Conservation (phyloP, 1,140 invertebrate genomes). For the Formica selysi region DNA sequence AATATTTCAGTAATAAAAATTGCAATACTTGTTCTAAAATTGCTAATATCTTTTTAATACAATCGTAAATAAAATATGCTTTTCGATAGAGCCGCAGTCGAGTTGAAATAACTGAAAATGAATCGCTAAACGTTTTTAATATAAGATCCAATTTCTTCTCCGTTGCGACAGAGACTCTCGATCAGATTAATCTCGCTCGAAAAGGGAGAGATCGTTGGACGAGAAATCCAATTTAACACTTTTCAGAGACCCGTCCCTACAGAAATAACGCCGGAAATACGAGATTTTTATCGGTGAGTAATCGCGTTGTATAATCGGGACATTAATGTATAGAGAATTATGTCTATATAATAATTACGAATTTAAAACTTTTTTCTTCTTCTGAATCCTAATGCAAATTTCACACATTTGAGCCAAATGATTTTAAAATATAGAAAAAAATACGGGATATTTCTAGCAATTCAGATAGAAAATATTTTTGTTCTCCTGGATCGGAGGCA, state of each 20-base stretch:
- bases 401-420: not conserved
- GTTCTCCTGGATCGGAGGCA: constrained; percentile 32
- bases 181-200: constrained; percentile 23
- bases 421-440: not conserved
- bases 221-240: constrained; percentile 39
- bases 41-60: not conserved
- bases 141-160: not conserved
- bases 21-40: not conserved
- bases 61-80: not conserved
- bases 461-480: not conserved
- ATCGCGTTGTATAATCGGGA: not conserved
- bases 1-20: not conserved
- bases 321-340: not conserved
- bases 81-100: not conserved
- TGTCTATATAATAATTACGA: not conserved
- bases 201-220: not conserved
- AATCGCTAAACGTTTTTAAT: not conserved
- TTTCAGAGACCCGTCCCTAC: not conserved
- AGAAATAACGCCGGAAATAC: not conserved
- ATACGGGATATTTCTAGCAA: constrained; percentile 7
- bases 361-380: not conserved
- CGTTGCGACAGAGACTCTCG: not conserved
- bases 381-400: not conserved
- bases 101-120: not conserved
- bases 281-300: not conserved